phyloP scores from a whole-genome alignment of 2,888 invertebrate species.

The Mystacides longicornis region DNA sequence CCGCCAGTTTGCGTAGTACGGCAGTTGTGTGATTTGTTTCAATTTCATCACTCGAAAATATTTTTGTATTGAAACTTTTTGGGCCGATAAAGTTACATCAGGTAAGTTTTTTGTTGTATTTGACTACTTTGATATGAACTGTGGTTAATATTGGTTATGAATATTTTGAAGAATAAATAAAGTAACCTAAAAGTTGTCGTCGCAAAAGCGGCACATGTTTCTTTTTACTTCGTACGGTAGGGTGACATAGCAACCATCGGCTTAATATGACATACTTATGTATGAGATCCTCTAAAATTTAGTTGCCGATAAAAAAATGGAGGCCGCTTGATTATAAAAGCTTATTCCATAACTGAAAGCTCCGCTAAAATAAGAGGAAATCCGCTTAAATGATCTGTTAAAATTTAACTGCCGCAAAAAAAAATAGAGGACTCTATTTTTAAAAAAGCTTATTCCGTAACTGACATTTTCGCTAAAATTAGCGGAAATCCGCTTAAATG shows the following conservation, averaged over 20 bases:
- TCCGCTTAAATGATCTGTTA: no score
- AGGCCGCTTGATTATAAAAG: neutral
- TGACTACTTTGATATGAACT: neutral
- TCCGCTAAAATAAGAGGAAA: neutral
- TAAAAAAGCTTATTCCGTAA: no score
- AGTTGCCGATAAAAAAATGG: no score
- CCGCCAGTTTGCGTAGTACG: neutral
- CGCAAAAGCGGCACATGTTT: neutral
- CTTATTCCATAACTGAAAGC: neutral
- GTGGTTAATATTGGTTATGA: constrained; percentile 1
- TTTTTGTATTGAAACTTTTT: neutral
- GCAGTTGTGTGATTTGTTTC: neutral
- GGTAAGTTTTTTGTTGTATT: constrained; percentile 1
- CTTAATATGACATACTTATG: neutral
- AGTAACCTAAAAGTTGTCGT: neutral
- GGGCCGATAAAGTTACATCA: neutral
- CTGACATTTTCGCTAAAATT: no score
- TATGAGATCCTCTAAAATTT: neutral
- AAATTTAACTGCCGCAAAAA: no score
- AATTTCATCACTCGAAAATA: no score
- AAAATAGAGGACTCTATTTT: no score
- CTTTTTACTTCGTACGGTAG: neutral
- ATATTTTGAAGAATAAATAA: neutral
- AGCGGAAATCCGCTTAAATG: no score
- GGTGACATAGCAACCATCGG: constrained; percentile 3